phyloP scores from a whole-genome alignment of 2,888 invertebrate species.

The Digitonthophagus gazella region DNA sequence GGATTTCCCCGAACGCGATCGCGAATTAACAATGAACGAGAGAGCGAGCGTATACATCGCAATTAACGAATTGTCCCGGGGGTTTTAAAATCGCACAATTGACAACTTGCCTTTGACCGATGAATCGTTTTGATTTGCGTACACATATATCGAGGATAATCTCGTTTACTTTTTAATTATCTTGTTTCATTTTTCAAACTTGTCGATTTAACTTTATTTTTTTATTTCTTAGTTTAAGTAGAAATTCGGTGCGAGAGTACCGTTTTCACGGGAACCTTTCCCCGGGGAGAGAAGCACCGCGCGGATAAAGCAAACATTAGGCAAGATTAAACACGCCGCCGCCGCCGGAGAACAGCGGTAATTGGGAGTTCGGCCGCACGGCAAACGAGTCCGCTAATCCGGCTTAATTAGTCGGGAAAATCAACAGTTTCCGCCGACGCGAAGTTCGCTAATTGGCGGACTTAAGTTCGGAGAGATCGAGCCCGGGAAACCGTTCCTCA shows the following conservation, averaged over 20 bases:
- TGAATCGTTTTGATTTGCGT: neutral
- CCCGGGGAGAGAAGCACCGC: neutral
- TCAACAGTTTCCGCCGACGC: conserved; percentile 39
- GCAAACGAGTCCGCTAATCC: conserved; percentile 43
- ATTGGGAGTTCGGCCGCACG: conserved; percentile 16
- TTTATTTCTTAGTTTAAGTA: too few species aligned
- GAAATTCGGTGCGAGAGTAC: too few species aligned
- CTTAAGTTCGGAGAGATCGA: neutral
- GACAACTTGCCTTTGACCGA: neutral
- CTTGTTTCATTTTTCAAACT: too few species aligned
- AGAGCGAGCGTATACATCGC: too few species aligned
- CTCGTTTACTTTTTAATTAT: too few species aligned
- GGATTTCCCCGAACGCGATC: too few species aligned
- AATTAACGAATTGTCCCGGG: neutral
- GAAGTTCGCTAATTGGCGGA: conserved; percentile 19
- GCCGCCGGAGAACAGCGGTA: conserved; percentile 1
- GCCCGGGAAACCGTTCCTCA: too few species aligned
- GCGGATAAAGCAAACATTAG: conserved; percentile 13
- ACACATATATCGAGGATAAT: too few species aligned
- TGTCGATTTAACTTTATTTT: too few species aligned
- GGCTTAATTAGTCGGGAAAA: conserved; percentile 48
- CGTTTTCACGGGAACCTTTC: neutral
- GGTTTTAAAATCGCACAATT: neutral
- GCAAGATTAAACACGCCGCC: conserved; percentile 12
- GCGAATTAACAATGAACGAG: too few species aligned